Evolutionary conservation across 2,888 invertebrate genomes (phyloP).

Genomic region (Mesorhabditis belari): DNA sequence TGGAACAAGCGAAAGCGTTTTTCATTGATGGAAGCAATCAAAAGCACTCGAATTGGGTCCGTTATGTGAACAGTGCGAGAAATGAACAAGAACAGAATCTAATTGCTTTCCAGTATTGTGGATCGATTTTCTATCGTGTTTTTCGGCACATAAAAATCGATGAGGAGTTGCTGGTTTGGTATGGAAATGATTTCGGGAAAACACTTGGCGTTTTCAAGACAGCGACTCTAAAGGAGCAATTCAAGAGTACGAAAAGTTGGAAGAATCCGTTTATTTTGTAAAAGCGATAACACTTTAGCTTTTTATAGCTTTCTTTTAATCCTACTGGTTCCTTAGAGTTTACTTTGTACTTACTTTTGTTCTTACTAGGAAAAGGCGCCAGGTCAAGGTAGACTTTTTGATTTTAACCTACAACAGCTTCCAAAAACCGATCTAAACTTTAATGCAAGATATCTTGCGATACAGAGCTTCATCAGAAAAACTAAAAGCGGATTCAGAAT

Average conservation of each 20-base stretch:
- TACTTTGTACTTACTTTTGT: too few relatives aligned
- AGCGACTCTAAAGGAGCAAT: background rate
- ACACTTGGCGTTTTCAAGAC: too few relatives aligned
- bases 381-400: too few relatives aligned
- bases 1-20: background rate
- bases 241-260: background rate
- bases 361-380: too few relatives aligned
- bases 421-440: too few relatives aligned
- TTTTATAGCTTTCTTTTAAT: too few relatives aligned
- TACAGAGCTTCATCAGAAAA: too few relatives aligned
- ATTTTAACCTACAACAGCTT: too few relatives aligned
- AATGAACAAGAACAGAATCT: background rate
- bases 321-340: too few relatives aligned
- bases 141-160: background rate
- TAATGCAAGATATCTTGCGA: too few relatives aligned
- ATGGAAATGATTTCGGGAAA: background rate
- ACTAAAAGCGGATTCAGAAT: too few relatives aligned
- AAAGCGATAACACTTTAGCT: too few relatives aligned
- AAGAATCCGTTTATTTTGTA: background rate
- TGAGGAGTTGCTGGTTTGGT: background rate
- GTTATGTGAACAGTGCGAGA: background rate
- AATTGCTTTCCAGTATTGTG: background rate
- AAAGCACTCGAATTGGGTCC: background rate
- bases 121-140: background rate
- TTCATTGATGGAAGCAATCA: background rate